Percentiles rank a stretch among this genome's conserved stretches.
Evolutionary conservation across 2,888 invertebrate genomes (phyloP).

Genomic region (Alloplasta piceator): DNA sequence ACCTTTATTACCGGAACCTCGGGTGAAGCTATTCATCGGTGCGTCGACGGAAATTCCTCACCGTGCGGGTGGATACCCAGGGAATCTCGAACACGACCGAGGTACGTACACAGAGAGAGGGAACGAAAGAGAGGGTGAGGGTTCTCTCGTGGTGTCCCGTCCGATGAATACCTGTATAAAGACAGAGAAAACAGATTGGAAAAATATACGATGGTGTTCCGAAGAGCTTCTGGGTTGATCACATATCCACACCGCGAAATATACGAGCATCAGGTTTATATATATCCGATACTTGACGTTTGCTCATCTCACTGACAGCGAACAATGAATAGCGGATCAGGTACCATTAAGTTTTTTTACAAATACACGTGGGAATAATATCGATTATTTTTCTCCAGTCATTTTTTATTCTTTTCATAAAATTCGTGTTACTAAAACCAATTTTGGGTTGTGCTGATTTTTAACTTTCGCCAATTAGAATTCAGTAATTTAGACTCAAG

Average conservation of each 20-base stretch:
- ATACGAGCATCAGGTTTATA: conserved; percentile 51
- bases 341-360: conserved; percentile 21
- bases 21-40: conserved; percentile 51
- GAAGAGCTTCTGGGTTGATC: conserved; percentile 79
- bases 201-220: conserved; percentile 74
- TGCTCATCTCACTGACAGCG: conserved; percentile 73
- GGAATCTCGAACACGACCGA: conserved; percentile 58
- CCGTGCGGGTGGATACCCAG: conserved; percentile 48
- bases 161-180: conserved; percentile 23
- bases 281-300: conserved; percentile 76
- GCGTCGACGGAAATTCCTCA: conserved; percentile 61
- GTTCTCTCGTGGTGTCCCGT: conserved; percentile 46
- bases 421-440: too few species aligned
- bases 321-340: conserved; percentile 79
- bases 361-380: too few species aligned
- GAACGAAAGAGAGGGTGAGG: conserved; percentile 26
- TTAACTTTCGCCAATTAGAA: not conserved
- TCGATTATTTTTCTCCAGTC: too few species aligned
- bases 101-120: conserved; percentile 41
- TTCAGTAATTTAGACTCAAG: too few species aligned
- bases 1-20: conserved; percentile 66
- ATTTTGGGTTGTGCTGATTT: too few species aligned
- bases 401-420: too few species aligned
- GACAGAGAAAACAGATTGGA: conserved; percentile 66
- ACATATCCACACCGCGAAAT: conserved; percentile 75